Conservation (phyloP, 2,888 invertebrate species). For the Caenorhabditis wallacei region DNA sequence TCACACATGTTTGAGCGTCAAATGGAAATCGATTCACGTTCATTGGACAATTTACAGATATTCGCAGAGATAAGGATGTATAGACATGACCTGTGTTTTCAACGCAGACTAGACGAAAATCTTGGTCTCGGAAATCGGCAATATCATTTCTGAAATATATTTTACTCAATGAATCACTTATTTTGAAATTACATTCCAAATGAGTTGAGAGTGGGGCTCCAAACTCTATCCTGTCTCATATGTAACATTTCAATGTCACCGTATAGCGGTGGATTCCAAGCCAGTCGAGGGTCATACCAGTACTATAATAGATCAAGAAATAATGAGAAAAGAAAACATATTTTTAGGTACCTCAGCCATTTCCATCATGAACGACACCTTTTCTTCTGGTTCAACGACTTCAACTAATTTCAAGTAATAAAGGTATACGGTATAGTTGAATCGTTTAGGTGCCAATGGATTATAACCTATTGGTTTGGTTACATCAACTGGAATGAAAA, state of each 20-base stretch:
- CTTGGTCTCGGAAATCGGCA: conserved; percentile 46
- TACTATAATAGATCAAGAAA: conserved; percentile 31
- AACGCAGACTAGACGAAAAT: conserved; percentile 37
- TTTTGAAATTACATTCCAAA: conserved; percentile 7
- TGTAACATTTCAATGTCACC: conserved; percentile 19
- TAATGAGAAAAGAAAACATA: neutral
- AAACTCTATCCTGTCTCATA: conserved; percentile 43
- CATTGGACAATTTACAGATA: conserved; percentile 43
- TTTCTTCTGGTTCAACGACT: conserved; percentile 51
- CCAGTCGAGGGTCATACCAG: conserved; percentile 50
- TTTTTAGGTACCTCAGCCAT: conserved; percentile 31
- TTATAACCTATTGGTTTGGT: conserved; percentile 19
- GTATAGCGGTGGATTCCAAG: conserved; percentile 28
- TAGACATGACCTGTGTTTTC: conserved; percentile 21
- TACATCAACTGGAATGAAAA: conserved; percentile 5
- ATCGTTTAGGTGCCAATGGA: conserved; percentile 4
- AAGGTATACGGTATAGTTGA: conserved; percentile 41
- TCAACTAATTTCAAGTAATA: conserved; percentile 51
- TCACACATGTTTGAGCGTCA: conserved; percentile 48
- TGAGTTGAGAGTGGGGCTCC: conserved; percentile 39
- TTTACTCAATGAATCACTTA: too few species aligned
- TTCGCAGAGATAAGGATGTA: conserved; percentile 8
- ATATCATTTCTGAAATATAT: conserved; percentile 44
- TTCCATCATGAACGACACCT: conserved; percentile 44
- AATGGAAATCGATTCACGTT: conserved; percentile 53